Base-by-base conservation (phyloP, 2,797 vertebrate genomes). In the Meda fulgida region DNA sequence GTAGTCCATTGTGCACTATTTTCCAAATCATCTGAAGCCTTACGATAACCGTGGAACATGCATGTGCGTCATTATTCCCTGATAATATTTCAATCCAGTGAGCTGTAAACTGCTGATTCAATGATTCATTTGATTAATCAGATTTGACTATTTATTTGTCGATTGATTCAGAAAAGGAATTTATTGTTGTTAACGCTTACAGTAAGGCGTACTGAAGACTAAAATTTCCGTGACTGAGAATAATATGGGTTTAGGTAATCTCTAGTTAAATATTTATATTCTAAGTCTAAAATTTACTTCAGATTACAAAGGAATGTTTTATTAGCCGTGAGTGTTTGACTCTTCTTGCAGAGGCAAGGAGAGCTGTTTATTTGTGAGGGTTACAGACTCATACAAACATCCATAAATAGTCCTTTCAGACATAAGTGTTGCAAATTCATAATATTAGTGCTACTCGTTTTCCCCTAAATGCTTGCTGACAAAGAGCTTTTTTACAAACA, bases 191-290 rank as follows among this genome's bases (percentile, higher is more conserved):
- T 26, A 26, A 26, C n/a, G 14, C 55, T 55, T 55, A 55, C 53
- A 23, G 53, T 4, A 58, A n/a, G 21, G 21, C n/a, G n/a, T n/a
- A n/a, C n/a, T n/a, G n/a, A n/a, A n/a, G 2, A n/a, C 18, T 0
- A 7, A 31, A 23, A 19, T 79, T 29, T 46, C 36, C 63, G 40
- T 38, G 18, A 38, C 16, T 53, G 2, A 38, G 34, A 43, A 40
- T 77, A 36, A 66, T 72, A 34, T 26, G 48, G 66, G 13, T 1
- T 79, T 83, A 40, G 9, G 63, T 48, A 51, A 81, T 26, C 1
- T 78, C 9, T 78, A 38, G 11, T 78, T 10, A 60, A 81, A 86
- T 77, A 77, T 81, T 63, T 70, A 38, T 81, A n/a, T 51, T 16
- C 55, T 7, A 38, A 6, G 26, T n/a, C 48, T 81, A 38, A 80